Evolutionary conservation across 2,888 invertebrate species (phyloP).

Genomic region (Tubulanus polymorphus): DNA sequence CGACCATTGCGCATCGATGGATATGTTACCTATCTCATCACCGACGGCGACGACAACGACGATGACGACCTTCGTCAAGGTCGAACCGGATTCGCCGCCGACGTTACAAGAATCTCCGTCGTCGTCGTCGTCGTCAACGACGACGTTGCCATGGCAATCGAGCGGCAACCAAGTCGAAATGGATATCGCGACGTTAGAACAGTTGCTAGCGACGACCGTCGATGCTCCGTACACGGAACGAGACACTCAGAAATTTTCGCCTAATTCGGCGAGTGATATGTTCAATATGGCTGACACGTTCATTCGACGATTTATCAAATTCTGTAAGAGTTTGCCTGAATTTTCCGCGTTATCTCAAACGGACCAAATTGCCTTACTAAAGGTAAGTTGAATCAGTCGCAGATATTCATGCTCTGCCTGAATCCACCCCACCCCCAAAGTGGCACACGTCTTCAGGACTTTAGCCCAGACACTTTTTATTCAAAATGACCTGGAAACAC

Average conservation of each 20-base stretch:
- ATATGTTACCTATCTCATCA: too few species aligned
- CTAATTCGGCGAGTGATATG: constrained; percentile 33
- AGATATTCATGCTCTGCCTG: not conserved
- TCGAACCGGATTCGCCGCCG: not conserved
- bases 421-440: not conserved
- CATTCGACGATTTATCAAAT: constrained; percentile 68
- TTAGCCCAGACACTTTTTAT: too few species aligned
- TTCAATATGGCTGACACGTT: constrained; percentile 46
- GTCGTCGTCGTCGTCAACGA: not conserved
- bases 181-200: not conserved
- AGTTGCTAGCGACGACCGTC: constrained; percentile 11
- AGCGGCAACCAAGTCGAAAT: not conserved
- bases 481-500: too few species aligned
- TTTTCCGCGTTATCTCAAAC: constrained; percentile 92
- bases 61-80: not conserved
- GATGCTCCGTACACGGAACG: constrained; percentile 33
- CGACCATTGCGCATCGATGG: too few species aligned
- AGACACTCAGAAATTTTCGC: constrained; percentile 27
- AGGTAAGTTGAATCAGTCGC: constrained; percentile 53
- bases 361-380: constrained; percentile 81
- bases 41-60: too few species aligned
- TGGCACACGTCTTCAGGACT: not conserved
- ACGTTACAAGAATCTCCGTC: not conserved
- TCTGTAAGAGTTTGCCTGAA: constrained; percentile 62
- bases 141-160: not conserved